A percentile compares a stretch with the other conserved stretches of the same genome.
These are phyloP conservation scores for Polylopha cassiicola DNA, from an alignment of 2,888 invertebrate genomes.

Conservation along the genomic window DNA sequence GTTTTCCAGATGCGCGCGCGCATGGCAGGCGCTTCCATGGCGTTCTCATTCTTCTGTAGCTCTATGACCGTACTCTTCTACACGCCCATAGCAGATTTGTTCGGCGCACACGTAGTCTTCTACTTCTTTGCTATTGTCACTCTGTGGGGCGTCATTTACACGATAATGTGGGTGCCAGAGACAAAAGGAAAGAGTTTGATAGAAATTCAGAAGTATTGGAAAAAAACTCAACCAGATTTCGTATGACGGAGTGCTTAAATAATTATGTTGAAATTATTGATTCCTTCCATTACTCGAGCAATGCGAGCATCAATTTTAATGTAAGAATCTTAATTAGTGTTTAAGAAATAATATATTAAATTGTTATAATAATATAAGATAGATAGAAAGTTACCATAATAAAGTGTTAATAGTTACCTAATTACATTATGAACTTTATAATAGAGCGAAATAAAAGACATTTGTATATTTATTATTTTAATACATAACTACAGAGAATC, in stretches of 20 bases:
- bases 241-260: slow-evolving; percentile 30
- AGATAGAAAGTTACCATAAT: not conserved
- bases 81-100: slow-evolving; percentile 47
- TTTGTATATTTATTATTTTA: slow-evolving; percentile 64
- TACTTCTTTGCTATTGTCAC: slow-evolving; percentile 57
- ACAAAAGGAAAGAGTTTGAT: slow-evolving; percentile 64
- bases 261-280: slow-evolving; percentile 2
- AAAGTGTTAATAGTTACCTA: not conserved
- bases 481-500: slow-evolving; percentile 72
- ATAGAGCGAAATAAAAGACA: slow-evolving; percentile 25
- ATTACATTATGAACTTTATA: not conserved
- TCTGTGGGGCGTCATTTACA: slow-evolving; percentile 52
- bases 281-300: no score
- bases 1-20: slow-evolving; percentile 47
- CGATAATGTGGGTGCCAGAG: slow-evolving; percentile 63
- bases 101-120: slow-evolving; percentile 59
- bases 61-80: slow-evolving; percentile 57
- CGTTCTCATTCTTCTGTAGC: slow-evolving; percentile 59
- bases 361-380: not conserved
- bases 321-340: no score
- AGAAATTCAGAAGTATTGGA: slow-evolving; percentile 52
- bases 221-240: slow-evolving; percentile 40
- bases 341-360: no score
- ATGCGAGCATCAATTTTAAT: no score
- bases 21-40: slow-evolving; percentile 58